These are phyloP conservation scores for Geotrupes spiniger DNA, from an alignment of 2,888 invertebrate genomes.

Conservation along the genomic window DNA sequence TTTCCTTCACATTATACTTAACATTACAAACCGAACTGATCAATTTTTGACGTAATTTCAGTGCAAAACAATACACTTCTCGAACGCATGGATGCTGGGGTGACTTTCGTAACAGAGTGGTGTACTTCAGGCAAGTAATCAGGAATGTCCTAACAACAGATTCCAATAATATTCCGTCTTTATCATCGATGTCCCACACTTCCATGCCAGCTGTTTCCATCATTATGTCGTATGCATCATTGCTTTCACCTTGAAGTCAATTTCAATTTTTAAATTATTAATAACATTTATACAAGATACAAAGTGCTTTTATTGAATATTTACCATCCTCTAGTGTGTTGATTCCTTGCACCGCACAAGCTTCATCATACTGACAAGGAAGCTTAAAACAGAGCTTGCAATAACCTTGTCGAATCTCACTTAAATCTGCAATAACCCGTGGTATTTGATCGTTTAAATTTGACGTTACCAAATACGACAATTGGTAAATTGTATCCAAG, in stretches of 20 bases:
- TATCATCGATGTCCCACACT: slow-evolving; percentile 55
- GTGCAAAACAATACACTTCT: slow-evolving; percentile 38
- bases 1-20: slow-evolving; percentile 8
- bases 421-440: slow-evolving; percentile 23
- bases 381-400: slow-evolving; percentile 41
- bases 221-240: slow-evolving; percentile 45
- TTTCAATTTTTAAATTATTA: too few species aligned
- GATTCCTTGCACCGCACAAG: slow-evolving; percentile 36
- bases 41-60: slow-evolving; percentile 40
- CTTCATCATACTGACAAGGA: slow-evolving; percentile 44
- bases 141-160: slow-evolving; percentile 52
- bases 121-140: slow-evolving; percentile 54
- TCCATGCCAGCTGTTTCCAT: slow-evolving; percentile 47
- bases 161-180: slow-evolving; percentile 50
- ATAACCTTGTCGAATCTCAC: slow-evolving; percentile 32
- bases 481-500: slow-evolving; percentile 28
- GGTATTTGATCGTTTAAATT: slow-evolving; percentile 28
- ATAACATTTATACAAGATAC: too few species aligned
- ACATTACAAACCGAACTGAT: slow-evolving; percentile 29
- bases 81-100: slow-evolving; percentile 38
- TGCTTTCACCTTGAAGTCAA: slow-evolving; percentile 23
- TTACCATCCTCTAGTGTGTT: slow-evolving; percentile 19
- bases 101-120: slow-evolving; percentile 50
- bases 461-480: slow-evolving; percentile 28
- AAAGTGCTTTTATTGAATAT: too few species aligned